Percentiles rank a stretch among this genome's conserved stretches.
Conservation (phyloP, 2,113 vertebrate genomes). For the Tachysurus vachellii region DNA sequence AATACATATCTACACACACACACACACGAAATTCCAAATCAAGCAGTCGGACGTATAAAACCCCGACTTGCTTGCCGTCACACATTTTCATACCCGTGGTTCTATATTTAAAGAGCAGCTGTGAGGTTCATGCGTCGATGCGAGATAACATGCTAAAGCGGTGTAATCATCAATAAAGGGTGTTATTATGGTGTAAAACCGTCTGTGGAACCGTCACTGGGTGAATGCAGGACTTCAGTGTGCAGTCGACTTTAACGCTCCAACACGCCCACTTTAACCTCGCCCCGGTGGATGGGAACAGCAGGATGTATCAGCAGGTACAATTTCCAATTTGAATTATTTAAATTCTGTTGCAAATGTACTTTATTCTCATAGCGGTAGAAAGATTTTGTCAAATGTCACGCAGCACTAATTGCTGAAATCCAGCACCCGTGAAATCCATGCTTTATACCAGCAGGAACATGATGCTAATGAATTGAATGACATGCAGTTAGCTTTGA, state of each 20-base stretch:
- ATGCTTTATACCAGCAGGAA: not conserved
- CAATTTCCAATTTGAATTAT: not conserved
- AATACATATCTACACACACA: not conserved
- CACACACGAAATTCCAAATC: not conserved
- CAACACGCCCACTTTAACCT: not conserved
- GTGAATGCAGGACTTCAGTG: not conserved
- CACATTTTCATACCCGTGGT: not conserved
- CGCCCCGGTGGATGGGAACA: not conserved
- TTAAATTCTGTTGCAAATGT: not conserved
- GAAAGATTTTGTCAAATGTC: not conserved
- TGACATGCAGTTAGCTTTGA: constrained; percentile 4
- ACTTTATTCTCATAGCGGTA: not conserved
- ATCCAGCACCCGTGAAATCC: not conserved
- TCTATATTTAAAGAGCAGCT: constrained; percentile 13
- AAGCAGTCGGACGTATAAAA: not conserved
- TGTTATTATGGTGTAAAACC: not conserved
- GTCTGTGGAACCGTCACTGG: not conserved
- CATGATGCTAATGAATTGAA: constrained; percentile 2
- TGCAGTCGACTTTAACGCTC: not conserved
- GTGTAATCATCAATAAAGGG: constrained; percentile 9
- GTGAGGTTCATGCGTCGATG: not conserved
- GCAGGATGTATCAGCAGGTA: no score
- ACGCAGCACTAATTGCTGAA: not conserved
- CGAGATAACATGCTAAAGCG: not conserved
- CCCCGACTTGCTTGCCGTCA: not conserved